phyloP scores from a whole-genome alignment of 2,113 vertebrate genomes.

The Chaetops frenatus region DNA sequence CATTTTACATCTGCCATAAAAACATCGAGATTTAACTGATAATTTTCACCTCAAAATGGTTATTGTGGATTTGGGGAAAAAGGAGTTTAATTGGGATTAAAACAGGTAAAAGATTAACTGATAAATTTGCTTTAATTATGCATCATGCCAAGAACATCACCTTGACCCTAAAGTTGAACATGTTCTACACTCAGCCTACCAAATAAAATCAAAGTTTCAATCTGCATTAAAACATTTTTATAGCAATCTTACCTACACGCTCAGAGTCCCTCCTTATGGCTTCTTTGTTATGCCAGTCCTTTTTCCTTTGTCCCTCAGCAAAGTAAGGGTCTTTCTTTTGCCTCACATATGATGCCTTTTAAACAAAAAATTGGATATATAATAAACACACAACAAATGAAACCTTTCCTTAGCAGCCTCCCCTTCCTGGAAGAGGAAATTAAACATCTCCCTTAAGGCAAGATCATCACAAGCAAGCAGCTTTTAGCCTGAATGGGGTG shows the following conservation, averaged over 20 bases:
- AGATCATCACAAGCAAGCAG: not conserved
- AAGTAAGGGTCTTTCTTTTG: constrained; percentile 67
- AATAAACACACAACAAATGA: not conserved
- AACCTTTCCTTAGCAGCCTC: not conserved
- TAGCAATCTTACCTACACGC: constrained; percentile 72
- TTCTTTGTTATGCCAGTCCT: constrained; percentile 91
- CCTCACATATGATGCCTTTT: constrained; percentile 70
- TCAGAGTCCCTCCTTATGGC: constrained; percentile 81
- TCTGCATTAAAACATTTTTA: not conserved
- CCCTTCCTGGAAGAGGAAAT: not conserved
- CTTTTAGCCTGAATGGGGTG: not conserved
- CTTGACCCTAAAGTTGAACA: not conserved
- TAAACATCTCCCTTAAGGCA: not conserved
- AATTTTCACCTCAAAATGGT: not conserved
- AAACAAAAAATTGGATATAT: not conserved
- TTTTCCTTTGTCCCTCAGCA: constrained; percentile 71
- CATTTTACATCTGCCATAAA: not conserved
- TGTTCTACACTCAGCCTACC: not conserved
- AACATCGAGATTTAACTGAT: not conserved
- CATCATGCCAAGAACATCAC: not conserved
- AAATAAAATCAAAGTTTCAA: not conserved
- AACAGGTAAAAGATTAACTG: not conserved
- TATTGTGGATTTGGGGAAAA: not conserved
- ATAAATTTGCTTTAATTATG: not conserved
- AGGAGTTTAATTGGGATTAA: not conserved